These are phyloP conservation scores for Tragelaphus imberbis DNA, from an alignment of 2,113 vertebrate genomes.

Conservation along the genomic window DNA sequence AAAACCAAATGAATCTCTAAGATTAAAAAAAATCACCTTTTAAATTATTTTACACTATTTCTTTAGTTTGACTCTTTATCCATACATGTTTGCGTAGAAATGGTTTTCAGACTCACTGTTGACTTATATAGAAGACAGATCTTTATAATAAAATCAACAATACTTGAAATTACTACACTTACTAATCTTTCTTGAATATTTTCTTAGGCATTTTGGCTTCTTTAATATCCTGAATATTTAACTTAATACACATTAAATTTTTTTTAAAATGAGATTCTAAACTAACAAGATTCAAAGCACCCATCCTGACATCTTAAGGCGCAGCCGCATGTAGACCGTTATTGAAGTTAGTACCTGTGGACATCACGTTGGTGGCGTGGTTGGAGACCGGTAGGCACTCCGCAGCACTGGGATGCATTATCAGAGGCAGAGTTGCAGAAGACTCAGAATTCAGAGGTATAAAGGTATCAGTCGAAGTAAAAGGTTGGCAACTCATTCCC, in stretches of 20 bases:
- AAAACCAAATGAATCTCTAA: constrained; percentile 16
- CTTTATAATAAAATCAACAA: not conserved
- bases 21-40: not conserved
- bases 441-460: constrained; percentile 87
- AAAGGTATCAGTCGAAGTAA: constrained; percentile 89
- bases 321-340: not conserved
- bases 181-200: not conserved
- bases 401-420: constrained; percentile 92
- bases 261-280: not conserved
- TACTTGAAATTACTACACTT: not conserved
- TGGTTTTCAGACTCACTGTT: not conserved
- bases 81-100: constrained; percentile 5
- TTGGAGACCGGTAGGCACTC: constrained; percentile 92
- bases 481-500: constrained; percentile 94
- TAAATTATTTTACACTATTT: constrained; percentile 29
- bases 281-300: not conserved
- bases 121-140: not conserved
- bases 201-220: not conserved
- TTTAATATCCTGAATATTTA: not conserved
- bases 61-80: not conserved
- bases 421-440: constrained; percentile 88
- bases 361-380: constrained; percentile 91
- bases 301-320: not conserved
- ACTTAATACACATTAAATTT: not conserved
- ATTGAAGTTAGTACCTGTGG: constrained; percentile 87